Evolutionary conservation across 1,140 invertebrate species (phyloP), one percentile per base, ranked within the genome.

Genomic region (Amyelois transitella): DNA sequence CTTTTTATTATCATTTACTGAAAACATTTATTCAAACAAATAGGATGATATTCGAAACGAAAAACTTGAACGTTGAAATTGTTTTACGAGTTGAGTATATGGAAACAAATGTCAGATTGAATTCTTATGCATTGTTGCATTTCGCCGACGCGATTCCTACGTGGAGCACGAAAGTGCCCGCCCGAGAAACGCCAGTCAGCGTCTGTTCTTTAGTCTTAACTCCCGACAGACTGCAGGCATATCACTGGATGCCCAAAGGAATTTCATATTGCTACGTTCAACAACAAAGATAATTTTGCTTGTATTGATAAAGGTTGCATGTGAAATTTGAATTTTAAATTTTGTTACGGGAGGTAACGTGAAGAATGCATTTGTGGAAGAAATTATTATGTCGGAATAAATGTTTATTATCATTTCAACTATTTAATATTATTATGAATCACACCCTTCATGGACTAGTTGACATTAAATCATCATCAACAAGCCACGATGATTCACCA

Each of bases 51-150:
- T 24, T 24, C 8, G 22, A 24, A 24, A 24, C 1, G 17, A 14
- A 38, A 1, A 14, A 14, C 6, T 32, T 10, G 28, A 38, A 14
- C 17, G 12, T n/a, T n/a, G n/a, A n/a, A n/a, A n/a, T n/a, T n/a
- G n/a, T n/a, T n/a, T n/a, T n/a, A n/a, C n/a, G n/a, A n/a, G n/a
- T n/a, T n/a, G n/a, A n/a, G 51, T 64, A 66, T 69, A 59, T 64
- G 60, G 67, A 69, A 75, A 76, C 72, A 81, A 78, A 75, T 66
- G 73, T 82, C 69, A 81, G 75, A 81, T 84, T 81, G 75, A 85
- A 85, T 82, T 85, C 67, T 82, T 82, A 85, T 87, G 79, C 81
- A 81, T 82, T 84, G 81, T 78, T 87, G 84, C 77, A 82, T 87
- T 83, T 78, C 77, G 80, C 76, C 76, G 75, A 83, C 76, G 74